phyloP scores from a whole-genome alignment of 2,888 invertebrate genomes.

The Hyppa rectilinea region DNA sequence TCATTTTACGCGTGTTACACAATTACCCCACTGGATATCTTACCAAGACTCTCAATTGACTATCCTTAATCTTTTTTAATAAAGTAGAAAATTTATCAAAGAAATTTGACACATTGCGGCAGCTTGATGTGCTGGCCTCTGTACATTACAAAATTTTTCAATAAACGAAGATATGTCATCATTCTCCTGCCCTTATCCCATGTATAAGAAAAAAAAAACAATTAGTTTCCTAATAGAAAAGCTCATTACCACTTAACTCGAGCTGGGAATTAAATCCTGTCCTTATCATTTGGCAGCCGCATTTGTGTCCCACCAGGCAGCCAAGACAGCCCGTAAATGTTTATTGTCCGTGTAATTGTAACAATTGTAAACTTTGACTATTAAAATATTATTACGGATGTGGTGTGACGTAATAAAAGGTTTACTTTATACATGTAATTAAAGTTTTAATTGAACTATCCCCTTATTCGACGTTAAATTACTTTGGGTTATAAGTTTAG shows the following conservation, averaged over 20 bases:
- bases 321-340: constrained; percentile 39
- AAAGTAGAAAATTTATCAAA: too few relatives aligned
- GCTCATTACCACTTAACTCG: constrained; percentile 26
- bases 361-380: constrained; percentile 31
- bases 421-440: constrained; percentile 12
- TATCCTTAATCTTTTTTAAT: too few relatives aligned
- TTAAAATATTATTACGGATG: constrained; percentile 48
- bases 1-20: too few relatives aligned
- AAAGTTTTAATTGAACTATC: constrained; percentile 36
- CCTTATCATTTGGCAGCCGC: constrained; percentile 49
- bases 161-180: too few relatives aligned
- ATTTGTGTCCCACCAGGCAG: constrained; percentile 16
- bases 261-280: constrained; percentile 39
- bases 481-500: not conserved
- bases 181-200: too few relatives aligned
- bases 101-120: too few relatives aligned
- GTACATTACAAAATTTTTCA: not conserved
- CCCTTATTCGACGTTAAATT: constrained; percentile 2
- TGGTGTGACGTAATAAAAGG: constrained; percentile 2
- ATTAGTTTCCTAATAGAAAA: constrained; percentile 12
- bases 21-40: too few relatives aligned
- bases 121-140: too few relatives aligned
- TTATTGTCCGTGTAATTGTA: constrained; percentile 30
- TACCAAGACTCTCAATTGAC: too few relatives aligned
- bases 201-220: not conserved